These are phyloP conservation scores for Danaus melanippus DNA, from an alignment of 1,140 invertebrate species.

Conservation along the genomic window DNA sequence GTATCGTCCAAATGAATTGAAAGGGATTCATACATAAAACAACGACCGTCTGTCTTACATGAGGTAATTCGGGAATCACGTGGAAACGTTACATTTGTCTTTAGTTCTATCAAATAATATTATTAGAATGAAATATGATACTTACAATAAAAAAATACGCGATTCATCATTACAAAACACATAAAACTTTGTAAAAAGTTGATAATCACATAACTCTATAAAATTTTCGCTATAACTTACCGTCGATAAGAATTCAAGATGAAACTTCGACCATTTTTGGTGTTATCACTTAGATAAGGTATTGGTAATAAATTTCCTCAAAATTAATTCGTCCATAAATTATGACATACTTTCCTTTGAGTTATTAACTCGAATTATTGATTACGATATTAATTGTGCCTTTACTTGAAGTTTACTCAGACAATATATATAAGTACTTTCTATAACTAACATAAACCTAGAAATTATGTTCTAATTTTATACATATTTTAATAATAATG, in stretches of 20 bases:
- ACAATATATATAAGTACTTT: no score
- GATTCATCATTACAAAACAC: constrained; percentile 7
- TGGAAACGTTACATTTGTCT: constrained; percentile 30
- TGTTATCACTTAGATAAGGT: constrained; percentile 8
- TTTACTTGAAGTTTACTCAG: no score
- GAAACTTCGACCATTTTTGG: constrained; percentile 17
- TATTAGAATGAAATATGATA: no score
- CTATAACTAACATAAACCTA: no score
- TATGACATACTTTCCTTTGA: no score
- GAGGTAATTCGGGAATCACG: constrained; percentile 40
- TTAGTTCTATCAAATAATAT: constrained; percentile 7
- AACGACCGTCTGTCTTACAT: constrained; percentile 38
- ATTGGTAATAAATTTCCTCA: no score
- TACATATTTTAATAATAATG: no score
- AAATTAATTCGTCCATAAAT: no score
- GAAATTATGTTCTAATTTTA: background rate
- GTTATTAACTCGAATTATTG: no score
- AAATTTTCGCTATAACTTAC: background rate
- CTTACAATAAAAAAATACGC: no score
- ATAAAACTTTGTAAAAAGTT: constrained; percentile 2
- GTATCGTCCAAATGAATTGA: constrained; percentile 65
- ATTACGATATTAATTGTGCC: no score
- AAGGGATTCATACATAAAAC: constrained; percentile 66
- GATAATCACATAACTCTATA: constrained; percentile 3
- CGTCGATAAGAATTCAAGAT: constrained; percentile 9